phyloP scores from a whole-genome alignment of 2,797 vertebrate species.

The Lepidocolaptes lacrymiger region DNA sequence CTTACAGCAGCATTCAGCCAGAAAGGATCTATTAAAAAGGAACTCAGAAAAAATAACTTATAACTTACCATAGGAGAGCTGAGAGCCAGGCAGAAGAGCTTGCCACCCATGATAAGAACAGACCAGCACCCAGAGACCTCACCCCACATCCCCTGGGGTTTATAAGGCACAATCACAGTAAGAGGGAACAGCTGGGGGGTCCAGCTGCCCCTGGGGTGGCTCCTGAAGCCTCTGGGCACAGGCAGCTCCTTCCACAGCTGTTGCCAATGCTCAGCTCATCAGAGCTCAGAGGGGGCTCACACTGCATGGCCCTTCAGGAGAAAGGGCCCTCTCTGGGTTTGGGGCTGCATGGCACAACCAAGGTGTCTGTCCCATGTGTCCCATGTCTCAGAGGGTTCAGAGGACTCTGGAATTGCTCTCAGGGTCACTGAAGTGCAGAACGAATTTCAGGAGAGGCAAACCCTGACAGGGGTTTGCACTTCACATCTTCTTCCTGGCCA shows the following conservation, averaged over 20 bases:
- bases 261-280: rapidly evolving
- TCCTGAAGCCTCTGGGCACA: background rate
- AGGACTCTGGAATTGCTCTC: background rate
- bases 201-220: rapidly evolving
- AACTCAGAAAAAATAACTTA: rapidly evolving
- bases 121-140: rapidly evolving
- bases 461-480: background rate
- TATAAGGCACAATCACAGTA: background rate
- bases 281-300: rapidly evolving
- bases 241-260: background rate
- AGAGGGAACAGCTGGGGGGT: background rate
- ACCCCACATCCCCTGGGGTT: background rate
- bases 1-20: background rate
- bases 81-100: background rate
- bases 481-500: rapidly evolving
- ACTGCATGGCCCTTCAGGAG: rapidly evolving
- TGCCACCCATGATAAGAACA: rapidly evolving
- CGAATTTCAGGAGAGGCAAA: background rate
- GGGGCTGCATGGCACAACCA: background rate
- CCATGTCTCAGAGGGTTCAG: background rate
- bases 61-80: background rate
- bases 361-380: rapidly evolving
- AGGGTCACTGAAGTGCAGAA: background rate
- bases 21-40: rapidly evolving
- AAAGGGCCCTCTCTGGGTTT: background rate